phyloP scores from a whole-genome alignment of 2,797 vertebrate species.

The Carapus acus region DNA sequence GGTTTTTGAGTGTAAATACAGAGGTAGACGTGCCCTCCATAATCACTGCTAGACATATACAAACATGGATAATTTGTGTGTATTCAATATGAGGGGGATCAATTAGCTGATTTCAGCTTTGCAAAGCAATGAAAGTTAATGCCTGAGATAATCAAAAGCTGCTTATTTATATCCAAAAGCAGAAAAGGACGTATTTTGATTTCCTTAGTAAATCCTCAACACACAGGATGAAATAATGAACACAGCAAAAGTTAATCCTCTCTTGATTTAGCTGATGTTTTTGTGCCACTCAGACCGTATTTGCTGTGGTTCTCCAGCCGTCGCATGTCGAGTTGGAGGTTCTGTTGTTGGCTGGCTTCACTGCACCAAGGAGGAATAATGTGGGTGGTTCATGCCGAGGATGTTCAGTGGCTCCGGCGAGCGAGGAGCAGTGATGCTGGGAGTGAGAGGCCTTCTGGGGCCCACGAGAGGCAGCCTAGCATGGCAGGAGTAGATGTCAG shows the following conservation, averaged over 20 bases:
- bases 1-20: background rate
- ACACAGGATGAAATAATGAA: no score
- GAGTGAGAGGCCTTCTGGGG: constrained; percentile 57
- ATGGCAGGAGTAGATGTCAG: constrained; percentile 66
- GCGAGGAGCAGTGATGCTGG: constrained; percentile 39
- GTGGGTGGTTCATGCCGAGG: constrained; percentile 54
- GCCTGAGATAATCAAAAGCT: no score
- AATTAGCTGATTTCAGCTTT: no score
- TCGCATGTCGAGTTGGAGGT: constrained; percentile 56
- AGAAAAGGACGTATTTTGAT: no score
- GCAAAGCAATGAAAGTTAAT: no score
- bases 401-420: constrained; percentile 54
- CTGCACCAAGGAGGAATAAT: constrained; percentile 60
- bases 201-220: no score
- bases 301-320: constrained; percentile 49
- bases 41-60: constrained; percentile 1
- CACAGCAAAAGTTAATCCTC: no score
- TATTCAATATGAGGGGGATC: no score
- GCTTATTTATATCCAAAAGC: no score
- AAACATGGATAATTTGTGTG: no score
- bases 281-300: constrained; percentile 35
- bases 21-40: constrained; percentile 30
- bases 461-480: constrained; percentile 58
- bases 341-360: constrained; percentile 60
- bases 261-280: constrained; percentile 36